Evolutionary conservation across 2,888 invertebrate genomes (phyloP).

Genomic region (Galeopsomyia nigrocyanea): DNA sequence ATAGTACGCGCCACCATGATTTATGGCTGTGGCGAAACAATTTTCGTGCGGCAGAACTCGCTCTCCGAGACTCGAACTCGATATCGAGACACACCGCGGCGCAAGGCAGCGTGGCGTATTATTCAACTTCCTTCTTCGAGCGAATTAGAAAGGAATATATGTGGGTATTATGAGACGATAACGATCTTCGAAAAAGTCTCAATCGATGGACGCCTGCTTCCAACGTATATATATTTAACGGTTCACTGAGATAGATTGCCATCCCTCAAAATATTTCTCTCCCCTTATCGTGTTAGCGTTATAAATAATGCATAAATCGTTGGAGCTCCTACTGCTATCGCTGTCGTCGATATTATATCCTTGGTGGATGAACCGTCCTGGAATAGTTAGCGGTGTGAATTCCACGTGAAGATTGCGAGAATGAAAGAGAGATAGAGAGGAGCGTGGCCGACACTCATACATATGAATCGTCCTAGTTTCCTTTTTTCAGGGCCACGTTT

Average conservation of each 20-base stretch:
- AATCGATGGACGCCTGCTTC: neutral
- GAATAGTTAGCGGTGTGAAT: no score
- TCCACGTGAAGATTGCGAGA: no score
- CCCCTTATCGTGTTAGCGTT: no score
- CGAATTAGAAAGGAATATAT: slow-evolving; percentile 16
- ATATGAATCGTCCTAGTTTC: slow-evolving; percentile 21
- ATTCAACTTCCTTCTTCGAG: slow-evolving; percentile 4
- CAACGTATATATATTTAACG: no score
- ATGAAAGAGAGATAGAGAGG: no score
- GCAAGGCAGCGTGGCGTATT: slow-evolving; percentile 2
- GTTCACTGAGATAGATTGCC: no score
- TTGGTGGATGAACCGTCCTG: neutral
- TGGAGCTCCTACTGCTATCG: slow-evolving; percentile 1
- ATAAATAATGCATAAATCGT: slow-evolving; percentile 22
- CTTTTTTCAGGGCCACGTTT: neutral
- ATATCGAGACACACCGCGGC: slow-evolving; percentile 22
- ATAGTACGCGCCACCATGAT: slow-evolving; percentile 24
- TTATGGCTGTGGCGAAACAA: slow-evolving; percentile 38
- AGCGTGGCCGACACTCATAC: neutral
- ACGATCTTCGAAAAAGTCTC: slow-evolving; percentile 12
- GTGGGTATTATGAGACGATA: neutral
- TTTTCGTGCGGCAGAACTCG: slow-evolving; percentile 22
- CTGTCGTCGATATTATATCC: slow-evolving; percentile 15
- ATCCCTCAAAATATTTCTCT: neutral
- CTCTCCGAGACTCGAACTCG: slow-evolving; percentile 5